Percentiles rank a stretch among this genome's conserved stretches.
Conservation (phyloP, 2,888 invertebrate genomes). For the Scrobipalpa costella region DNA sequence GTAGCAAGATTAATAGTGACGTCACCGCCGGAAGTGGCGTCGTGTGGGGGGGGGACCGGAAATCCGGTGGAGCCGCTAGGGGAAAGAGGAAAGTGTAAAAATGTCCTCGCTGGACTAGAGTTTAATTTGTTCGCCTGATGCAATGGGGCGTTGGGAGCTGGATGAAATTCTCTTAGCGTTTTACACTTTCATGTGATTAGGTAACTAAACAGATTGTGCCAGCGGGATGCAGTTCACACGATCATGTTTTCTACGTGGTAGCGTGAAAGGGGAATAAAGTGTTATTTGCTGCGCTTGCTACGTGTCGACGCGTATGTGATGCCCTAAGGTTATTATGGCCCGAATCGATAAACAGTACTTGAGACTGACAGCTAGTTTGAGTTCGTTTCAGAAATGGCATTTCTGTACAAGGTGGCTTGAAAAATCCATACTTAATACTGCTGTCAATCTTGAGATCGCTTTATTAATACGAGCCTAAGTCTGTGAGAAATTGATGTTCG, state of each 20-base stretch:
- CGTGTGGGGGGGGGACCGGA: slow-evolving; percentile 37
- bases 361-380: too few species aligned
- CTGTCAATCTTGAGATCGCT: too few species aligned
- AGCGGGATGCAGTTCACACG: background rate
- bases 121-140: slow-evolving; percentile 22
- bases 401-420: too few species aligned
- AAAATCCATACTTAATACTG: too few species aligned
- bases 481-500: too few species aligned
- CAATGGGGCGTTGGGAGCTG: background rate
- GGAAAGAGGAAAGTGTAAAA: slow-evolving; percentile 26
- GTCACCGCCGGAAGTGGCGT: slow-evolving; percentile 52
- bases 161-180: slow-evolving; percentile 10
- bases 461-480: too few species aligned
- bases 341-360: too few species aligned
- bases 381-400: too few species aligned
- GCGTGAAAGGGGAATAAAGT: too few species aligned
- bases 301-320: too few species aligned
- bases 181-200: background rate
- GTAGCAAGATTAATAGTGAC: slow-evolving; percentile 62
- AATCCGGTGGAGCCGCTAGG: slow-evolving; percentile 35
- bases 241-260: background rate
- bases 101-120: slow-evolving; percentile 12
- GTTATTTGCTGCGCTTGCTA: too few species aligned
- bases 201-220: background rate
- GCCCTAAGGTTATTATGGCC: too few species aligned